Percentiles rank a stretch among this genome's conserved stretches.
Conservation (phyloP, 1,140 invertebrate genomes). For the Hydropsyche tenuis region DNA sequence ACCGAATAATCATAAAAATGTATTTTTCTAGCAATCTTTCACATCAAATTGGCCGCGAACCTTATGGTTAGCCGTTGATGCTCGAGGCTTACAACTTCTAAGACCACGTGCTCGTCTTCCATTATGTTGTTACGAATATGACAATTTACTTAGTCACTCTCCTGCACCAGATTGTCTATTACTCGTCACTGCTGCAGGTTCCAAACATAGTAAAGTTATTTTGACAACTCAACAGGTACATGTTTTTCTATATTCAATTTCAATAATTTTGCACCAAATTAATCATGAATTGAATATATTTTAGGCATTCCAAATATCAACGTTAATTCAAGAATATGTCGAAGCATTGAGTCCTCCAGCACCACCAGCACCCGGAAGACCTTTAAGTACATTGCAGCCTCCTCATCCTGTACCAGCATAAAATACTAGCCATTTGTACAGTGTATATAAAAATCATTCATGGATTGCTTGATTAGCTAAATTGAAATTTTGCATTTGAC, state of each 20-base stretch:
- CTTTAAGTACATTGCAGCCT: slow-evolving; percentile 48
- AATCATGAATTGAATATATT: slow-evolving; percentile 49
- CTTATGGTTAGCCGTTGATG: slow-evolving; percentile 91
- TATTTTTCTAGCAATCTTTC: slow-evolving; percentile 81
- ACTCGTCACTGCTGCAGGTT: slow-evolving; percentile 84
- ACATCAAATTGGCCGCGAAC: slow-evolving; percentile 93
- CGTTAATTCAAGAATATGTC: slow-evolving; percentile 90
- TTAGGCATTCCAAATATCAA: slow-evolving; percentile 92
- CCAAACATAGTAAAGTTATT: slow-evolving; percentile 90
- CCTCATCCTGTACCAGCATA: slow-evolving; percentile 44
- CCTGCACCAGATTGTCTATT: slow-evolving; percentile 88
- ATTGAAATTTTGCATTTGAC: neutral
- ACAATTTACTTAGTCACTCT: slow-evolving; percentile 84
- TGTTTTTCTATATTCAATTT: slow-evolving; percentile 30
- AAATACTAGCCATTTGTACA: neutral
- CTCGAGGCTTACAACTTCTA: slow-evolving; percentile 89
- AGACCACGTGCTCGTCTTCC: slow-evolving; percentile 87
- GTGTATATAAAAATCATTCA: slow-evolving; percentile 1
- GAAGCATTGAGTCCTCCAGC: slow-evolving; percentile 72
- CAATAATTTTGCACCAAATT: slow-evolving; percentile 9
- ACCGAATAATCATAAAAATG: neutral
- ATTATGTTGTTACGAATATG: slow-evolving; percentile 88
- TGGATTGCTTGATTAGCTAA: neutral
- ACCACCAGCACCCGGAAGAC: slow-evolving; percentile 49
- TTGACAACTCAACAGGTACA: slow-evolving; percentile 83